phyloP scores from a whole-genome alignment of 2,888 invertebrate species.

The Rhogogaster chlorosoma region DNA sequence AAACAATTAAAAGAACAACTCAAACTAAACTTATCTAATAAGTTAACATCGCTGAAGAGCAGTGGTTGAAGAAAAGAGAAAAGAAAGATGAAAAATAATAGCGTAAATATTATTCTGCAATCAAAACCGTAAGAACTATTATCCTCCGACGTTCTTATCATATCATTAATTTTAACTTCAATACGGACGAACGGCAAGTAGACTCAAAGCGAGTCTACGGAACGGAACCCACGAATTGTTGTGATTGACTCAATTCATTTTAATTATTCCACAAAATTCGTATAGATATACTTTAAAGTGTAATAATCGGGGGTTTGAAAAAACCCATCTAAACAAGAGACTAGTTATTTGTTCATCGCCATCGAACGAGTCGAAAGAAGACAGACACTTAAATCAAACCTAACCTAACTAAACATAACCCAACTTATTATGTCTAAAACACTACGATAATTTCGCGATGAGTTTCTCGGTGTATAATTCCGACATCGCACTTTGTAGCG shows the following conservation, averaged over 20 bases:
- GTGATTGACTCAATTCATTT: no score
- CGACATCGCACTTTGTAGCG: slow-evolving; percentile 68
- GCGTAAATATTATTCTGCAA: no score
- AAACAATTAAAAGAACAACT: background rate
- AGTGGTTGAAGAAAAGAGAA: no score
- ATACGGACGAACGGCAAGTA: no score
- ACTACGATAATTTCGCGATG: slow-evolving; percentile 60
- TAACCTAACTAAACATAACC: background rate
- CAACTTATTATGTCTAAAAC: background rate
- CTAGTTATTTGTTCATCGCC: background rate
- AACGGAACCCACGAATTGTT: background rate
- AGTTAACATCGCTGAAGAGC: no score
- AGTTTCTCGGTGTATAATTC: slow-evolving; percentile 69
- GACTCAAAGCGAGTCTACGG: no score
- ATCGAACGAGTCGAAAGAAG: background rate
- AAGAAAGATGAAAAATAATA: no score
- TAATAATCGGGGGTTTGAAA: background rate
- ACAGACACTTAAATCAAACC: background rate
- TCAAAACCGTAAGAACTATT: no score
- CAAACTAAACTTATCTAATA: background rate
- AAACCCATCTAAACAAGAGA: background rate
- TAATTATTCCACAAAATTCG: background rate
- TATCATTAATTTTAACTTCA: no score
- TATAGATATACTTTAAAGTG: background rate
- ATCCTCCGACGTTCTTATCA: no score